Percentiles rank a stretch among this genome's conserved stretches.
phyloP scores from a whole-genome alignment of 2,113 vertebrate species.

The Myrmophylax atrothorax region DNA sequence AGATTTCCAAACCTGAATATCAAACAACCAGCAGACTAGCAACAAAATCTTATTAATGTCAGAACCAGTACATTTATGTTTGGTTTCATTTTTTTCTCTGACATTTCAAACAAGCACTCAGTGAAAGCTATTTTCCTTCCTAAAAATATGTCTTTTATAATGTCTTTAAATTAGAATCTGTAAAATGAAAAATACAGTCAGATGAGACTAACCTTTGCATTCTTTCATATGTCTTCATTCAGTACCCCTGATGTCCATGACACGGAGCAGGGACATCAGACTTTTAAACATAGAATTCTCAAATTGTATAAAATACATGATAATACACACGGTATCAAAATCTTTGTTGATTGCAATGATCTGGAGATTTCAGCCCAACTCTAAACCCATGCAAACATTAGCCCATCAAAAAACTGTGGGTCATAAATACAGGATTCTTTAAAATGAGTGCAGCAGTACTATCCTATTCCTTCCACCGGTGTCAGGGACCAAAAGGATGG shows the following conservation, averaged over 20 bases:
- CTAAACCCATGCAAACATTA: fast-evolving
- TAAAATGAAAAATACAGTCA: not conserved
- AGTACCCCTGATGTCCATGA: not conserved
- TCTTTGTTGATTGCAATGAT: not conserved
- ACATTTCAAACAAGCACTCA: not conserved
- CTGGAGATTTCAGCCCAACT: not conserved
- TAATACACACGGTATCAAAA: not conserved
- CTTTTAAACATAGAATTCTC: not conserved
- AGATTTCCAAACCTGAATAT: not conserved
- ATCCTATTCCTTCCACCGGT: not conserved
- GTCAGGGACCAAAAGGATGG: not conserved
- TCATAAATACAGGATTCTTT: not conserved
- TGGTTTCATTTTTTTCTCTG: not conserved
- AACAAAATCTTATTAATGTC: not conserved
- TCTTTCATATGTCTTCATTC: not conserved
- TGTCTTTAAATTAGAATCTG: not conserved
- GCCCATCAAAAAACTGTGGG: not conserved
- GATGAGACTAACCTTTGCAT: not conserved
- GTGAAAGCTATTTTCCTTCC: fast-evolving
- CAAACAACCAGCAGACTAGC: not conserved
- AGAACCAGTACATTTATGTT: not conserved
- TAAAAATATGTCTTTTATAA: fast-evolving
- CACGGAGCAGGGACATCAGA: not conserved
- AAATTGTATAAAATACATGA: not conserved
- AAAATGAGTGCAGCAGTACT: not conserved